Percentiles rank a stretch among this genome's conserved stretches.
Evolutionary conservation across 2,797 vertebrate species (phyloP).

Genomic region (Tympanoctomys barrerae): DNA sequence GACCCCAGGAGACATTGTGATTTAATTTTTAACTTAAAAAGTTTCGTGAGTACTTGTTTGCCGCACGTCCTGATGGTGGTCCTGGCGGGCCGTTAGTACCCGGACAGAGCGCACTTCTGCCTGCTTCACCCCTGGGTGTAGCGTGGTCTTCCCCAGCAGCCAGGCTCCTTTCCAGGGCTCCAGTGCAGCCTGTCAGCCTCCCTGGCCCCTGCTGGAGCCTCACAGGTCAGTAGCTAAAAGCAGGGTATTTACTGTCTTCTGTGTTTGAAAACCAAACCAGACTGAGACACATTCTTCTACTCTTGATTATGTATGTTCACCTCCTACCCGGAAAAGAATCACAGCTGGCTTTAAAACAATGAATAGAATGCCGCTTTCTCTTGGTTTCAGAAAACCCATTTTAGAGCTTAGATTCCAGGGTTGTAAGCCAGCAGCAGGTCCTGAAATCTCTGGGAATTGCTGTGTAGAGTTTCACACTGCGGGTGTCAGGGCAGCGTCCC

Average conservation of each 20-base stretch:
- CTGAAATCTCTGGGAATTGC: conserved; percentile 33
- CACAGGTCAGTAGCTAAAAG: not conserved
- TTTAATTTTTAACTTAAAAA: conserved; percentile 17
- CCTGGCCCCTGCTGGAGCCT: not conserved
- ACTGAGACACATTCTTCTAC: not conserved
- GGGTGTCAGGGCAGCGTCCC: not conserved
- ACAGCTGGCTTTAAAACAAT: conserved; percentile 56
- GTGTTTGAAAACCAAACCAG: not conserved
- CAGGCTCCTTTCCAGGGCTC: not conserved
- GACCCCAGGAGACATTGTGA: not conserved
- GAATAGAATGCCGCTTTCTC: conserved; percentile 38
- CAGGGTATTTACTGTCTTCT: not conserved
- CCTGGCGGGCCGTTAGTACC: not conserved
- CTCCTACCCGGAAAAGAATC: conserved; percentile 50
- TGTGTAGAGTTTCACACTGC: conserved; percentile 66
- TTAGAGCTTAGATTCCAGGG: conserved; percentile 74
- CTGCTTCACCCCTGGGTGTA: not conserved
- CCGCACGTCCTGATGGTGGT: not conserved
- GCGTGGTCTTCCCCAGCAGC: not conserved
- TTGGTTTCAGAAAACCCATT: conserved; percentile 66
- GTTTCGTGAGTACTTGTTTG: not conserved
- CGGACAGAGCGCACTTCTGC: not conserved
- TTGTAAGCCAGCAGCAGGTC: conserved; percentile 49
- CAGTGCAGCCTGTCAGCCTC: not conserved
- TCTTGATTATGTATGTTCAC: conserved; percentile 21